Evolutionary conservation across 2,888 invertebrate species (phyloP).

Genomic region (Drosophila kuntzei): DNA sequence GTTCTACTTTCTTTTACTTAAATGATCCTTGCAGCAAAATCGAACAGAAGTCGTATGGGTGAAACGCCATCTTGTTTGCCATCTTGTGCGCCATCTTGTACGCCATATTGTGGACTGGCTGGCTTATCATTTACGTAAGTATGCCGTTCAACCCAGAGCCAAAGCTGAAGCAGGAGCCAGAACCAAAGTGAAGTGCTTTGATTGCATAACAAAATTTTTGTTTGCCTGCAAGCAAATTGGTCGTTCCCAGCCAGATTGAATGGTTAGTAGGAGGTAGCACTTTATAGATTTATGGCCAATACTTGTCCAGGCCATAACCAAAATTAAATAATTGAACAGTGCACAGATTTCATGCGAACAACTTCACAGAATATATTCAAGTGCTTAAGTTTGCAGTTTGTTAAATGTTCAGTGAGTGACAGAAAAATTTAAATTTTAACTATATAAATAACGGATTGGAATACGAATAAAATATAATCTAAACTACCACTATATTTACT

Average conservation of each 20-base stretch:
- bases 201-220: slow-evolving; percentile 62
- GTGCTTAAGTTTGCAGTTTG: slow-evolving; percentile 16
- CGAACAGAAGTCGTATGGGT: slow-evolving; percentile 35
- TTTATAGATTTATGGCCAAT: slow-evolving; percentile 62
- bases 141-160: slow-evolving; percentile 16
- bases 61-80: slow-evolving; percentile 31
- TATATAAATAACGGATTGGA: neutral
- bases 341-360: slow-evolving; percentile 13
- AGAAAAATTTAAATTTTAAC: slow-evolving; percentile 11
- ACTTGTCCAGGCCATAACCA: slow-evolving; percentile 42
- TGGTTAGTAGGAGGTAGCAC: slow-evolving; percentile 33
- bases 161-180: neutral
- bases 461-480: neutral
- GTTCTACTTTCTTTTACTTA: slow-evolving; percentile 46
- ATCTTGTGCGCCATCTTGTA: slow-evolving; percentile 29
- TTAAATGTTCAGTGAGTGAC: slow-evolving; percentile 17
- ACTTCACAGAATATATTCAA: slow-evolving; percentile 6
- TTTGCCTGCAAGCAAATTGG: slow-evolving; percentile 55
- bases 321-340: slow-evolving; percentile 64
- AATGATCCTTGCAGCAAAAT: slow-evolving; percentile 59
- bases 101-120: slow-evolving; percentile 28
- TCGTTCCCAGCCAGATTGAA: slow-evolving; percentile 32
- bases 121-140: slow-evolving; percentile 41
- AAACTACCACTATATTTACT: neutral
- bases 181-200: slow-evolving; percentile 48